These are phyloP conservation scores for Coryphaenoides rupestris DNA, from an alignment of 2,113 vertebrate species.

Conservation along the genomic window DNA sequence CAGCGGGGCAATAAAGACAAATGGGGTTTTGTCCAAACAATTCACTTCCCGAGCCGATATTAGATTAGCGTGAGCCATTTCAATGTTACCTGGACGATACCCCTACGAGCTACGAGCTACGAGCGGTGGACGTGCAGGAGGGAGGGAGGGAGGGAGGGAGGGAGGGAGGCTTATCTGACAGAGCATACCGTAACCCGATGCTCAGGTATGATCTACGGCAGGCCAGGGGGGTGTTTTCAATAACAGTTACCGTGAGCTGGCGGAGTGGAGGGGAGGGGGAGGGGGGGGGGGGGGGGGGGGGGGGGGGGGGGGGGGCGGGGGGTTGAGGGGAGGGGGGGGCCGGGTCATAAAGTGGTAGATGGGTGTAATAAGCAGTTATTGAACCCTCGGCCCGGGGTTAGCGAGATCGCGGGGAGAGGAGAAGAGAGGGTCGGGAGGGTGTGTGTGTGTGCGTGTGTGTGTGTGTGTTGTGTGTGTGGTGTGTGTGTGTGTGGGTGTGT, in stretches of 20 bases:
- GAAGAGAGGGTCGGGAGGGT: no score
- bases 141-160: no score
- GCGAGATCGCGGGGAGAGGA: conserved; percentile 53
- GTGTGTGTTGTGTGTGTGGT: conserved; percentile 53
- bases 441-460: no score
- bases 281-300: no score
- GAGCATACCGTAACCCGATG: conserved; percentile 53
- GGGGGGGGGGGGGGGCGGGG: conserved; percentile 33
- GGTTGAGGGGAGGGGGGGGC: conserved; percentile 23
- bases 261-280: conserved; percentile 34
- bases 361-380: conserved; percentile 79
- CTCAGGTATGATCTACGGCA: conserved; percentile 70
- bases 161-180: conserved; percentile 54
- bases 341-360: conserved; percentile 68
- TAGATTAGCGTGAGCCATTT: conserved; percentile 51
- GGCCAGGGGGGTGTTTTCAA: conserved; percentile 69
- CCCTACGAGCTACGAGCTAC: conserved; percentile 2
- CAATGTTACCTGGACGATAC: conserved; percentile 42
- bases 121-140: no score
- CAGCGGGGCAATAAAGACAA: conserved; percentile 43
- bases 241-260: conserved; percentile 70
- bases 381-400: conserved; percentile 63
- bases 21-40: conserved; percentile 53
- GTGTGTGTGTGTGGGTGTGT: no score
- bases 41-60: conserved; percentile 40